Evolutionary conservation across 2,797 vertebrate species (phyloP).

Genomic region (Anomalospiza imberbis): DNA sequence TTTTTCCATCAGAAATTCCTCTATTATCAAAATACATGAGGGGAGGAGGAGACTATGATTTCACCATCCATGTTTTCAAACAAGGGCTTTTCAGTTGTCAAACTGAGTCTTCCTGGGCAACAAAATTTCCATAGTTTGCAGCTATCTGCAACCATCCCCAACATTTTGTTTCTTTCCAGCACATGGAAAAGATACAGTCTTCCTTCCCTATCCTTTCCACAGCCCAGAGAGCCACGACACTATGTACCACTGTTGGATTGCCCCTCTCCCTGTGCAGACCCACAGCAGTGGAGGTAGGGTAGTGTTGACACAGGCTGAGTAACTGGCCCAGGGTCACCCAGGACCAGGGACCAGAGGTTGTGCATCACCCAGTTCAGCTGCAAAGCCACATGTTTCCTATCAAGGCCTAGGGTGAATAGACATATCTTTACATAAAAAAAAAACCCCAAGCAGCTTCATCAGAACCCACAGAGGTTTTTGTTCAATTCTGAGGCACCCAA

Average conservation of each 20-base stretch:
- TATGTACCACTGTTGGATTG: neutral
- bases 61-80: neutral
- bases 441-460: neutral
- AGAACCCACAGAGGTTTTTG: neutral
- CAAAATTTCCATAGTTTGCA: neutral
- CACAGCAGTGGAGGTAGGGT: neutral
- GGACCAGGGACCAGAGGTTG: rapidly evolving
- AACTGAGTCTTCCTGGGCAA: neutral
- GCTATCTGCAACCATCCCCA: neutral
- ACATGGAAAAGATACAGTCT: neutral
- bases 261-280: neutral
- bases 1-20: neutral
- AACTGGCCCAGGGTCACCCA: neutral
- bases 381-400: neutral
- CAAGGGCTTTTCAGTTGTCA: neutral
- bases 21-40: neutral
- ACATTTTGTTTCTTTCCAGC: neutral
- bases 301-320: neutral
- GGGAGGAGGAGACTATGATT: neutral
- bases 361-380: neutral
- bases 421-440: neutral
- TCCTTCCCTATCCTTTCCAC: neutral
- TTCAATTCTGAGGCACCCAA: neutral
- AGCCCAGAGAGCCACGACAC: neutral
- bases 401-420: neutral